Evolutionary conservation across 1,140 invertebrate genomes (phyloP), one percentile per base, ranked within the genome.

Genomic region (Coenobita brevimanus): DNA sequence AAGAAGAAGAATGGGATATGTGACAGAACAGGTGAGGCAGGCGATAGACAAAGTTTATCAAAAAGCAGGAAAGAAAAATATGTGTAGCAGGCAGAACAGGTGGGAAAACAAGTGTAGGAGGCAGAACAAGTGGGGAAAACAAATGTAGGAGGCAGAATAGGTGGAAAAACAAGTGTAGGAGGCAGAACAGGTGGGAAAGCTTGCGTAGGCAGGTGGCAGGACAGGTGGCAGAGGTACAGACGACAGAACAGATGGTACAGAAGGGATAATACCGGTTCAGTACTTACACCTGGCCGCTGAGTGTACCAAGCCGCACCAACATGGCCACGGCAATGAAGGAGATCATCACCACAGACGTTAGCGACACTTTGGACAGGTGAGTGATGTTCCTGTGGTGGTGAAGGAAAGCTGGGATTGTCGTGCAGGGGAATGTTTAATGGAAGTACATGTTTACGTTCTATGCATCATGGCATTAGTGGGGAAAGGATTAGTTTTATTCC

Each of bases 331-430:
- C 93, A 82, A 97, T 97, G 91, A 96, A 95, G 41, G 94, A 94
- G 46, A 97, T 95, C 91, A 96, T 96, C 27, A 96, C 93, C 54
- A 97, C 92, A 57, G 96, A 96, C n/a, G 96, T 92, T 85, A 97
- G 95, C 2, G 96, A 96, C 43, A 96, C 96, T 92, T 97, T 96
- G 24, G 96, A 95, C 54, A 98, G 93, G 89, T 95, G 94, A 0
- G 96, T 95, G 71, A 98, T 95, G 92, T 97, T 96, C 92, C 90
- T 91, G 84, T 3, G 13, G 43, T 8, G n/a, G 8, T 36, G 17
- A 6, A 50, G 10, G 46, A 21, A 50, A 46, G 27, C 15, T 46
- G 27, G 27, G 10, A 17, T 21, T n/a, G 3, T n/a, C n/a, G n/a
- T n/a, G n/a, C n/a, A n/a, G n/a, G n/a, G n/a, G n/a, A n/a, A n/a